Percentiles rank a stretch among this genome's conserved stretches.
Conservation (phyloP, 2,113 vertebrate species). For the Lipophrys pholis region DNA sequence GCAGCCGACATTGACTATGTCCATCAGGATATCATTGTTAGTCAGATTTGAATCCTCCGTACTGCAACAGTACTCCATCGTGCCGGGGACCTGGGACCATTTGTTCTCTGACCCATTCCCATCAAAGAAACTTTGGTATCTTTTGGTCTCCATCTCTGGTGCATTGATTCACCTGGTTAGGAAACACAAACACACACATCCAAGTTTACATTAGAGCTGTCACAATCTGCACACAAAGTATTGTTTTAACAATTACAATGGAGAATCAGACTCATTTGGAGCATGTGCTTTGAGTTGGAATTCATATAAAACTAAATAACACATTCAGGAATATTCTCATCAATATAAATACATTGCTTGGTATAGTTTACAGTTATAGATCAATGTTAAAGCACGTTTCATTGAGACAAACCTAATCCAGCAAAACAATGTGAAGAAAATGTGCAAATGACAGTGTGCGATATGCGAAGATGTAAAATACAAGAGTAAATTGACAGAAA, state of each 20-base stretch:
- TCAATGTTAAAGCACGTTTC: neutral
- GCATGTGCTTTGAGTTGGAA: conserved; percentile 1
- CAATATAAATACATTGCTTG: neutral
- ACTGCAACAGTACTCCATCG: conserved; percentile 84
- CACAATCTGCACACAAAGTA: conserved; percentile 4
- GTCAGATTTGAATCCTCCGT: conserved; percentile 85
- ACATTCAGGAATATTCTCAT: conserved; percentile 8
- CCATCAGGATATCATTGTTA: conserved; percentile 89
- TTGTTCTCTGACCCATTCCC: conserved; percentile 91
- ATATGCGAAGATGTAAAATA: neutral
- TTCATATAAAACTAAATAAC: conserved; percentile 5
- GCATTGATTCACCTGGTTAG: conserved; percentile 82
- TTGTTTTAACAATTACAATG: neutral
- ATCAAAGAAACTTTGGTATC: conserved; percentile 94
- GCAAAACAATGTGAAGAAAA: neutral
- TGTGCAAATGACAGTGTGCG: neutral
- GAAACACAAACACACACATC: neutral
- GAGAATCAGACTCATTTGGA: neutral
- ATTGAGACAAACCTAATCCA: neutral
- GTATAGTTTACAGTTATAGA: neutral
- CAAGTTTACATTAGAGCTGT: neutral
- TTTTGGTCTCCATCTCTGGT: conserved; percentile 96
- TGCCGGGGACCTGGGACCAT: conserved; percentile 91
- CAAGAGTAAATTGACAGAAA: neutral
- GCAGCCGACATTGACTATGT: conserved; percentile 90